phyloP scores from a whole-genome alignment of 92 coral and sea anemone genomes.

The Metridium senile region DNA sequence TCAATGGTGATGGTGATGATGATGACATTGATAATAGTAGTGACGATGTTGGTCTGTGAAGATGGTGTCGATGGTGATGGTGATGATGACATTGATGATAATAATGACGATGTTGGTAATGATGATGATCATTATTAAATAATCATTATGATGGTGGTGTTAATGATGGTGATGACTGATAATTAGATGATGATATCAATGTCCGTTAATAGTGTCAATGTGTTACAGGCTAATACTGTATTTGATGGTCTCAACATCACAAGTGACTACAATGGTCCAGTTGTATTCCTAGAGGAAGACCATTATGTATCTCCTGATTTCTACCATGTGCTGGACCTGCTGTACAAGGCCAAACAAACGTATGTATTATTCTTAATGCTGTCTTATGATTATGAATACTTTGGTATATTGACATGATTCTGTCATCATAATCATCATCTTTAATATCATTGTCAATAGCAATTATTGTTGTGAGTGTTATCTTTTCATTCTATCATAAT shows the following conservation, averaged over 20 bases:
- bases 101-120: neutral
- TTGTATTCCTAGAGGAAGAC: slow-evolving; percentile 94
- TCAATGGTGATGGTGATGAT: neutral
- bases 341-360: slow-evolving; percentile 66
- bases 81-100: too few relatives aligned
- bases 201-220: neutral
- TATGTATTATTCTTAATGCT: slow-evolving; percentile 19
- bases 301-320: slow-evolving; percentile 95
- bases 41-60: neutral
- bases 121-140: too few relatives aligned
- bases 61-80: neutral
- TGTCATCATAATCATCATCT: too few relatives aligned
- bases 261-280: slow-evolving; percentile 76
- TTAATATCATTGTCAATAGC: too few relatives aligned
- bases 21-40: neutral
- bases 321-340: slow-evolving; percentile 69
- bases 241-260: slow-evolving; percentile 80
- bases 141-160: too few relatives aligned
- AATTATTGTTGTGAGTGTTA: too few relatives aligned
- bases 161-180: neutral
- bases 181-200: neutral
- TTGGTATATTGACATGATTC: too few relatives aligned
- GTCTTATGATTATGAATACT: neutral
- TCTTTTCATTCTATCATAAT: too few relatives aligned
- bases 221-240: slow-evolving; percentile 73